Evolutionary conservation across 1,140 invertebrate species (phyloP).

Genomic region (Drosophila mauritiana): DNA sequence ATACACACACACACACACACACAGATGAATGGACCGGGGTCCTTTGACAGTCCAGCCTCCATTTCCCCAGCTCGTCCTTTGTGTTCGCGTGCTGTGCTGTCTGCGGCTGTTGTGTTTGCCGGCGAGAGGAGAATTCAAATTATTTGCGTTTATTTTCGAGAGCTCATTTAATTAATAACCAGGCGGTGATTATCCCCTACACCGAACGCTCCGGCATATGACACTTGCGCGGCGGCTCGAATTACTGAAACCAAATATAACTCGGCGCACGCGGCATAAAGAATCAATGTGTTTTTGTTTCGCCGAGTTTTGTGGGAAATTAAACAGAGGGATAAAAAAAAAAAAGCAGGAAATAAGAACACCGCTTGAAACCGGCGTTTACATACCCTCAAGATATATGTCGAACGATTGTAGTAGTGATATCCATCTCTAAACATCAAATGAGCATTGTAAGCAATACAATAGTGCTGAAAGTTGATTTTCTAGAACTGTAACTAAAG

Average conservation of each 20-base stretch:
- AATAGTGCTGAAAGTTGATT: too few species aligned
- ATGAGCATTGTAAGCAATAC: too few species aligned
- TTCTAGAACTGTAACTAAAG: background rate
- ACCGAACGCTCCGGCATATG: slow-evolving; percentile 25
- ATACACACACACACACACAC: background rate
- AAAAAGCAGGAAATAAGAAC: background rate
- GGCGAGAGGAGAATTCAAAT: slow-evolving; percentile 15
- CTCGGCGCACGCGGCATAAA: slow-evolving; percentile 30
- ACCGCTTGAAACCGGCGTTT: background rate
- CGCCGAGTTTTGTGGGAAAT: slow-evolving; percentile 18
- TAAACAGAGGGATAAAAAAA: background rate
- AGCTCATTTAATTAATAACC: slow-evolving; percentile 51
- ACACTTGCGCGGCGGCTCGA: slow-evolving; percentile 21
- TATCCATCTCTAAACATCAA: background rate
- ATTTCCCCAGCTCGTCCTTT: slow-evolving; percentile 24
- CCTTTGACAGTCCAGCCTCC: slow-evolving; percentile 20
- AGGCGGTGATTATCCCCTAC: slow-evolving; percentile 26
- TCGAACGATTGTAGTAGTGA: background rate
- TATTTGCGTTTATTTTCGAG: slow-evolving; percentile 48
- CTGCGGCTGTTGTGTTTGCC: slow-evolving; percentile 18
- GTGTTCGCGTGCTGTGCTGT: slow-evolving; percentile 30
- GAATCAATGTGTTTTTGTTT: slow-evolving; percentile 13
- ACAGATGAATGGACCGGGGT: slow-evolving; percentile 3
- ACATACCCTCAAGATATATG: background rate
- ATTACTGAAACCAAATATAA: slow-evolving; percentile 23